Evolutionary conservation across 2,888 invertebrate species (phyloP).

Genomic region (Alloplasta piceator): DNA sequence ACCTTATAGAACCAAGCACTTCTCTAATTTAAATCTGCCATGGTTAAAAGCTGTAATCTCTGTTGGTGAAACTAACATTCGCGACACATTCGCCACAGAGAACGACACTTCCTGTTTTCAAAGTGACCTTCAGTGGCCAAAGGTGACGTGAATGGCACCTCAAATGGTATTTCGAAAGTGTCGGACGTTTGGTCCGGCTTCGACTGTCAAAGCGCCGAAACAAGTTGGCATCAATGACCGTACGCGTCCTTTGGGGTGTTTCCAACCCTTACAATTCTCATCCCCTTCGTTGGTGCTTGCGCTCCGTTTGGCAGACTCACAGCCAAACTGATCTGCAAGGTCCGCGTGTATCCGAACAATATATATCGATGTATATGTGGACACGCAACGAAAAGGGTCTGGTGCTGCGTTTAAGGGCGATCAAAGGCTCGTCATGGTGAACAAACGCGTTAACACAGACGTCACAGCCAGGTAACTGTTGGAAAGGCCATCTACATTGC

Average conservation of each 20-base stretch:
- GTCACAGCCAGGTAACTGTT: constrained; percentile 45
- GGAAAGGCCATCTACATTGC: constrained; percentile 46
- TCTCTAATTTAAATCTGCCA: too few relatives aligned
- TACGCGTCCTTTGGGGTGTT: neutral
- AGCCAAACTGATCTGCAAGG: constrained; percentile 50
- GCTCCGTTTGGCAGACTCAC: constrained; percentile 32
- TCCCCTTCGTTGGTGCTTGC: constrained; percentile 32
- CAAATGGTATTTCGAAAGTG: constrained; percentile 24
- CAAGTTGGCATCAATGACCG: constrained; percentile 47
- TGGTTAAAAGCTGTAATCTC: too few relatives aligned
- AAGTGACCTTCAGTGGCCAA: constrained; percentile 46
- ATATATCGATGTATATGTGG: neutral
- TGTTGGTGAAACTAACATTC: too few relatives aligned
- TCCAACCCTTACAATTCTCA: constrained; percentile 35
- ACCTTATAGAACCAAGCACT: too few relatives aligned
- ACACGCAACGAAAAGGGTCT: constrained; percentile 32
- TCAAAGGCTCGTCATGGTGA: constrained; percentile 62
- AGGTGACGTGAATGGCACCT: constrained; percentile 40
- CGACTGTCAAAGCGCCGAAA: constrained; percentile 41
- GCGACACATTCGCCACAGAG: neutral
- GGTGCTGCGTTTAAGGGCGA: constrained; percentile 50
- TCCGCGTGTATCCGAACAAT: constrained; percentile 1
- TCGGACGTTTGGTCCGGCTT: constrained; percentile 19
- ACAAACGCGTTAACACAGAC: constrained; percentile 55
- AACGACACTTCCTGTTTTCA: constrained; percentile 37